Evolutionary conservation across 2,797 vertebrate genomes (phyloP).

Genomic region (Cephalopachus bancanus): DNA sequence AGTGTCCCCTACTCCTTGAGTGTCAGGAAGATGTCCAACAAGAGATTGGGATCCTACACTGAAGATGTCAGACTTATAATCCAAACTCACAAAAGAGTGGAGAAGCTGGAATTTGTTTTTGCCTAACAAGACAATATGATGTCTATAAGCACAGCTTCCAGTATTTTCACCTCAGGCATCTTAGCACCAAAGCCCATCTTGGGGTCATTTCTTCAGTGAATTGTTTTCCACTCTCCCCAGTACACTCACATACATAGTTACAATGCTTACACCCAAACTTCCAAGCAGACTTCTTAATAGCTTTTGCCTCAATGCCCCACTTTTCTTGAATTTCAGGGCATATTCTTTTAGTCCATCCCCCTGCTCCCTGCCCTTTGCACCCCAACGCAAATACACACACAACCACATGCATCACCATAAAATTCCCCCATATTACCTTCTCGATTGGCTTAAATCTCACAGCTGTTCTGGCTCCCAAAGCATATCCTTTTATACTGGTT

Average conservation of each 20-base stretch:
- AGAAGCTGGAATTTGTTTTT: conserved; percentile 31
- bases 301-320: neutral
- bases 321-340: conserved; percentile 39
- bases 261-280: neutral
- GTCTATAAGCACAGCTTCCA: neutral
- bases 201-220: neutral
- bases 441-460: conserved; percentile 85
- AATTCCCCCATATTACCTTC: conserved; percentile 81
- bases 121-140: neutral
- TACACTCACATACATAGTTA: neutral
- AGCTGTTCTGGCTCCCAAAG: conserved; percentile 91
- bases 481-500: conserved; percentile 91
- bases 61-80: neutral
- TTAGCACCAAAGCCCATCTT: neutral
- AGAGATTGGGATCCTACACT: neutral
- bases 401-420: neutral
- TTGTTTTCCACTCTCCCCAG: neutral
- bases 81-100: neutral
- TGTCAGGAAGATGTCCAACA: neutral
- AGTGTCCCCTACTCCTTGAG: neutral
- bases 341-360: neutral
- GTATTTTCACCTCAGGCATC: neutral
- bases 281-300: neutral
- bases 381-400: neutral
- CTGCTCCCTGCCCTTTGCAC: neutral